These are phyloP conservation scores for Pseudomyrmex flavicornis DNA, from an alignment of 1,140 invertebrate species.

Conservation along the genomic window DNA sequence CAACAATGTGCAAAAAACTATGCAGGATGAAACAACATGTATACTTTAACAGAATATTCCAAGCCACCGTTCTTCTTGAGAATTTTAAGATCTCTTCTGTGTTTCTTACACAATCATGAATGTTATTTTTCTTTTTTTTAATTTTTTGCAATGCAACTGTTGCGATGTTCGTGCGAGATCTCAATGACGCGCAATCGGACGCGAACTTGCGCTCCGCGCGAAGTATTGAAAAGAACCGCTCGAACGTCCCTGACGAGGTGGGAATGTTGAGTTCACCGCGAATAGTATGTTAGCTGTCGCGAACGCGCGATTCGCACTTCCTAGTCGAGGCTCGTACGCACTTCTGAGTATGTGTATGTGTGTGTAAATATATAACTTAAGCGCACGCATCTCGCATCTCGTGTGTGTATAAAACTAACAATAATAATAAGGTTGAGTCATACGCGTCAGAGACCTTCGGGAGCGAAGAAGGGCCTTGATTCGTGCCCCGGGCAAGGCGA, in stretches of 20 bases:
- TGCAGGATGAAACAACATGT: neutral
- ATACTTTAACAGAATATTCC: too few relatives aligned
- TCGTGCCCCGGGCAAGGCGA: conserved; percentile 82
- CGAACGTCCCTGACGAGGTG: conserved; percentile 82
- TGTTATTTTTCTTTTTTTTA: neutral
- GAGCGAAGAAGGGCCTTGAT: conserved; percentile 80
- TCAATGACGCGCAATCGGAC: conserved; percentile 5
- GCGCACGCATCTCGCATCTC: neutral
- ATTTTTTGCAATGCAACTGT: conserved; percentile 6
- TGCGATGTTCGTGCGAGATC: conserved; percentile 3
- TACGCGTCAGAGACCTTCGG: conserved; percentile 77
- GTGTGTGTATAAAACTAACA: conserved; percentile 73
- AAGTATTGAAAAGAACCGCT: conserved; percentile 82
- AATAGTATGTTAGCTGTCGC: conserved; percentile 76
- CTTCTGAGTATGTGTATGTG: neutral
- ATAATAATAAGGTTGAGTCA: conserved; percentile 81
- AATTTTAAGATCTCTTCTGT: too few relatives aligned
- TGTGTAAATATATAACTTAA: neutral
- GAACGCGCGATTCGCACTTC: conserved; percentile 77
- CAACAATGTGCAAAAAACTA: neutral
- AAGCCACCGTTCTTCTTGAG: too few relatives aligned
- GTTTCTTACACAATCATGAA: too few relatives aligned
- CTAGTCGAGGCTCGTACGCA: conserved; percentile 75
- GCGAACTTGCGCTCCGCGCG: conserved; percentile 24
- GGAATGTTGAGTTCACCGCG: conserved; percentile 80